Evolutionary conservation across 2,797 vertebrate species (phyloP).

Genomic region (Takifugu rubripes): DNA sequence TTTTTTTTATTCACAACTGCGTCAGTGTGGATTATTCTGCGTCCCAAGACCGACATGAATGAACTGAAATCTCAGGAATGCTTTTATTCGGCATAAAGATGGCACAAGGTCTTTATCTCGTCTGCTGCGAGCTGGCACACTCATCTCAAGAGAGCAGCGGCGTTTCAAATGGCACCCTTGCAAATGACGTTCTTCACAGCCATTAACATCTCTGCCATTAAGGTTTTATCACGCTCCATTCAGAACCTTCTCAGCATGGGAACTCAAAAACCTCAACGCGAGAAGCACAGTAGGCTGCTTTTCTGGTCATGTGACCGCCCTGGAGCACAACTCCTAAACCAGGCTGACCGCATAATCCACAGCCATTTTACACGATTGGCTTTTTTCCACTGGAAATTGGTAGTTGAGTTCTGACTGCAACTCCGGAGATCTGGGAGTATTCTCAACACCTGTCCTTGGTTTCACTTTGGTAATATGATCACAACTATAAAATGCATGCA

Average conservation of each 20-base stretch:
- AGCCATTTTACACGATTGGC: background rate
- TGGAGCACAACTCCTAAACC: slow-evolving; percentile 15
- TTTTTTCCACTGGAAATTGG: background rate
- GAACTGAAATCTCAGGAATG: background rate
- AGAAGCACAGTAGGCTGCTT: slow-evolving; percentile 3
- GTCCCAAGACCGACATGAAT: background rate
- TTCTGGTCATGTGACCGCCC: slow-evolving; percentile 10
- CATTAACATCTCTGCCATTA: slow-evolving; percentile 11
- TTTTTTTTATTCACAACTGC: background rate
- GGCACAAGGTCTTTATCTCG: background rate
- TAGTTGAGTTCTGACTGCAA: background rate
- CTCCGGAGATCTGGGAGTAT: slow-evolving; percentile 12
- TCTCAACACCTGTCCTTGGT: too few species aligned
- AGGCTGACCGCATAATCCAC: slow-evolving; percentile 2
- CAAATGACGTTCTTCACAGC: slow-evolving; percentile 12
- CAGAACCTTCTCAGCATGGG: too few species aligned
- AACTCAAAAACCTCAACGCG: slow-evolving; percentile 8
- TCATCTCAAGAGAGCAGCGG: background rate
- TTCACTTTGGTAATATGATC: too few species aligned
- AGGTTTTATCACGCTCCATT: slow-evolving; percentile 1
- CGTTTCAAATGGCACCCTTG: background rate
- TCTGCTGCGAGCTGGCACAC: slow-evolving; percentile 3
- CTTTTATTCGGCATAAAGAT: background rate
- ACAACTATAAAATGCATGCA: too few species aligned
- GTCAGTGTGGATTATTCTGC: background rate